Percentiles rank a stretch among this genome's conserved stretches.
These are phyloP conservation scores for Semicossyphus pulcher DNA, from an alignment of 2,113 vertebrate genomes.

Conservation along the genomic window DNA sequence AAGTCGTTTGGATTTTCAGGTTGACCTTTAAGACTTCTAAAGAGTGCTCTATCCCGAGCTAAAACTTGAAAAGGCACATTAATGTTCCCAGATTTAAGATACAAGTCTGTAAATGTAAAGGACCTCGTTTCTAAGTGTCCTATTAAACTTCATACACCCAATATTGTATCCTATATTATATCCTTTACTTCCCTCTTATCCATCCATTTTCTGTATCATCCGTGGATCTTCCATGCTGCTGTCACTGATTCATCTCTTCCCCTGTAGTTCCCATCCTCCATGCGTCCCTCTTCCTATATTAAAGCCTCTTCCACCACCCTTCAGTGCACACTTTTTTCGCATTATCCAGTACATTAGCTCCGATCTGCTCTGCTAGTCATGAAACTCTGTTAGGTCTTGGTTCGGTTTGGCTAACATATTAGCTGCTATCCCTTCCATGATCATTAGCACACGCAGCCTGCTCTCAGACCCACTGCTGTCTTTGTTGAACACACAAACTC, in stretches of 20 bases:
- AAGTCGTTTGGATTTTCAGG: constrained; percentile 54
- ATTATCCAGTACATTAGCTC: constrained; percentile 66
- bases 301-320: constrained; percentile 15
- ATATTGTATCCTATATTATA: constrained; percentile 6
- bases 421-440: background rate
- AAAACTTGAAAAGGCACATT: constrained; percentile 36
- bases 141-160: constrained; percentile 12
- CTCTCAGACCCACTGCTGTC: background rate
- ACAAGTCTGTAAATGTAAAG: constrained; percentile 28
- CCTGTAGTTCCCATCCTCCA: constrained; percentile 53
- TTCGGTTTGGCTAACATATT: constrained; percentile 31
- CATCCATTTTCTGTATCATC: constrained; percentile 40
- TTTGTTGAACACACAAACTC: background rate
- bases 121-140: constrained; percentile 21
- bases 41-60: constrained; percentile 40
- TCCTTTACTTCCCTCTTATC: constrained; percentile 9
- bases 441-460: background rate
- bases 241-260: constrained; percentile 72
- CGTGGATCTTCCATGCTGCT: constrained; percentile 48
- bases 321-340: constrained; percentile 54
- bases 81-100: constrained; percentile 48
- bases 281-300: constrained; percentile 40
- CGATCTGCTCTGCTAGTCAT: constrained; percentile 33
- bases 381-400: background rate
- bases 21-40: constrained; percentile 75